Evolutionary conservation across 1,140 invertebrate species (phyloP).

Genomic region (Liolophura sinensis): DNA sequence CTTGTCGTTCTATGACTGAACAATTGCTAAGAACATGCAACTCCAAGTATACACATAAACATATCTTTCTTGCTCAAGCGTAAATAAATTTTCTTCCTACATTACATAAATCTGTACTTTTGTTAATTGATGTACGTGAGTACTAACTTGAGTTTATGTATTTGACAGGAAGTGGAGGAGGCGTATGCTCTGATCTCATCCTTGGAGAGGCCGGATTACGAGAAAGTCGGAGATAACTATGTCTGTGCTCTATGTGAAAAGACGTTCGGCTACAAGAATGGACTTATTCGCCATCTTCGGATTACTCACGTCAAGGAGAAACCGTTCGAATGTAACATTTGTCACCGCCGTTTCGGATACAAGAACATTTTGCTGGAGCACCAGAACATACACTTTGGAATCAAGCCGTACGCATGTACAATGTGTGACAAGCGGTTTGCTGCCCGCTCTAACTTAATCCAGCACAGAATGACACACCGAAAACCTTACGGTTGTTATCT

Average conservation of each 20-base stretch:
- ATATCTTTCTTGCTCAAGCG: no score
- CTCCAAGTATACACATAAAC: no score
- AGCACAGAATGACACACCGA: constrained; percentile 44
- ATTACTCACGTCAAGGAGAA: constrained; percentile 48
- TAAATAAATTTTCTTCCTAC: no score
- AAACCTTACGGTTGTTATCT: constrained; percentile 36
- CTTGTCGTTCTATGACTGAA: no score
- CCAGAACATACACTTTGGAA: constrained; percentile 50
- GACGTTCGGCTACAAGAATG: constrained; percentile 40
- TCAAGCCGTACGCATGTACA: constrained; percentile 48
- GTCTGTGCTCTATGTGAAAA: constrained; percentile 39
- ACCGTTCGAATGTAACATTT: constrained; percentile 47
- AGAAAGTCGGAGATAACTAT: constrained; percentile 26
- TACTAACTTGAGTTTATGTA: no score
- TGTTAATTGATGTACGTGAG: no score
- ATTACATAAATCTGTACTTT: no score
- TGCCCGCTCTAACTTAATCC: constrained; percentile 42
- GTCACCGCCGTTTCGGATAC: constrained; percentile 39
- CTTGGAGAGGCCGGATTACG: constrained; percentile 14
- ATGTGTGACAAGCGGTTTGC: constrained; percentile 51
- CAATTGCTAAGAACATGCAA: no score
- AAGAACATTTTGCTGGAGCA: constrained; percentile 49
- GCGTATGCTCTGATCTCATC: no score
- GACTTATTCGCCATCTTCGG: constrained; percentile 41
- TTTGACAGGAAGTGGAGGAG: no score